Base-by-base conservation (phyloP, 1,140 invertebrate genomes). In the Drosophila orena region DNA sequence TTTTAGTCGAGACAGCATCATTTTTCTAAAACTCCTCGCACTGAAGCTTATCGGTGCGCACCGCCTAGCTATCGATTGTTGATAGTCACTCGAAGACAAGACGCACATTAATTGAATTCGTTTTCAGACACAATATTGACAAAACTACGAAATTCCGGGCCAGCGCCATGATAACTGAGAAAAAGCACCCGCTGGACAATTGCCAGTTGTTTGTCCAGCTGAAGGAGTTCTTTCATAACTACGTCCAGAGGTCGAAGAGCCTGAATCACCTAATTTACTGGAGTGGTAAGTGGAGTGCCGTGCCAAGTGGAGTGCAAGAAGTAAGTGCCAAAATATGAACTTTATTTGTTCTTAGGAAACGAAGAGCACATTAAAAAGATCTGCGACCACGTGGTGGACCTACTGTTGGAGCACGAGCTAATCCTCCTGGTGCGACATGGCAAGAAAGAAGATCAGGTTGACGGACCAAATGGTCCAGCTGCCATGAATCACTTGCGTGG, bases 171-270 rank as follows among this genome's bases (percentile, higher is more conserved):
- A 15, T 49, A 11, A 20, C 34, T 10, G 24, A 49, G 4, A 70
- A 64, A 20, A 4, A 65, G 37, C 30, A 50, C 10, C 34, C 76
- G 5, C 20, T 79, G 15, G 69, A 77, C 35, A 77, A 72, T 6
- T 79, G 76, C 24, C 55, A 79, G 42, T 17, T 71, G 0, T 79
- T 79, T 15, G 43, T 52, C 2, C 73, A 77, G 22, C 15, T 78
- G 30, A 56, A 55, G 34, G 14, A 3, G 6, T 38, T 8, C 1
- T 35, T 77, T 3, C 53, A 37, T 0, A 35, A 15, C 12, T 57
- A 47, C 35, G 30, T 54, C 17, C 8, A 15, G 0, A 12, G 43
- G 0, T 1, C 5, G 0, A 71, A 78, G 40, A 37, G 15, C 4
- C 55, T 78, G 4, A 35, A 58, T 3, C 43, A 11, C 8, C 53